Percentiles rank a stretch among this genome's conserved stretches.
These are phyloP conservation scores for Scelioninae gen. 2 DNA, from an alignment of 2,888 invertebrate genomes.

Conservation along the genomic window DNA sequence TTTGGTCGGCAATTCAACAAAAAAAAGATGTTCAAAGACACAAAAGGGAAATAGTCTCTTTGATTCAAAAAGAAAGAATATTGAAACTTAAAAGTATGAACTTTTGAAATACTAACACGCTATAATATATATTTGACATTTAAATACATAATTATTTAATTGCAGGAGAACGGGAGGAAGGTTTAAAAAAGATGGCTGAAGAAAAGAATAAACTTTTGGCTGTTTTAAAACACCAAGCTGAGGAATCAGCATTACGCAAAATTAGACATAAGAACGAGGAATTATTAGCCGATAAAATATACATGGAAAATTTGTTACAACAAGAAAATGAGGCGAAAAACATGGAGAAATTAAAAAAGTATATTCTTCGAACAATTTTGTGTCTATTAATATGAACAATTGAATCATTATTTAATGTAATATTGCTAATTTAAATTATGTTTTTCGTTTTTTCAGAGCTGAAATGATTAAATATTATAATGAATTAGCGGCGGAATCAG, in stretches of 20 bases:
- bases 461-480: slow-evolving; percentile 81
- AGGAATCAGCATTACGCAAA: slow-evolving; percentile 65
- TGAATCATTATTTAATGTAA: too few species aligned
- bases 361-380: neutral
- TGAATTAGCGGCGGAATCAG: slow-evolving; percentile 79
- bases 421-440: neutral
- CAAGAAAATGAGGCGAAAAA: slow-evolving; percentile 66
- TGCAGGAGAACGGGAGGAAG: slow-evolving; percentile 64
- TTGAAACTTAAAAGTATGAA: slow-evolving; percentile 65
- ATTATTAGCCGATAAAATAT: slow-evolving; percentile 66
- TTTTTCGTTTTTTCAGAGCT: slow-evolving; percentile 72
- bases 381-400: too few species aligned
- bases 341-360: slow-evolving; percentile 65
- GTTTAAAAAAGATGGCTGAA: slow-evolving; percentile 60
- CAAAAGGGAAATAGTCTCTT: slow-evolving; percentile 66
- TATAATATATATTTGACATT: too few species aligned
- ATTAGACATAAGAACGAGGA: slow-evolving; percentile 66
- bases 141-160: too few species aligned
- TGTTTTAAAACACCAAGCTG: slow-evolving; percentile 69
- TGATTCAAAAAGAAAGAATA: slow-evolving; percentile 67
- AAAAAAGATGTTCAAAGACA: slow-evolving; percentile 65
- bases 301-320: slow-evolving; percentile 60
- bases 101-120: slow-evolving; percentile 3
- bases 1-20: slow-evolving; percentile 68
- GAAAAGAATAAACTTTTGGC: slow-evolving; percentile 67